These are phyloP conservation scores for Chiroxiphia lanceolata DNA, from an alignment of 2,797 vertebrate genomes.

Conservation along the genomic window DNA sequence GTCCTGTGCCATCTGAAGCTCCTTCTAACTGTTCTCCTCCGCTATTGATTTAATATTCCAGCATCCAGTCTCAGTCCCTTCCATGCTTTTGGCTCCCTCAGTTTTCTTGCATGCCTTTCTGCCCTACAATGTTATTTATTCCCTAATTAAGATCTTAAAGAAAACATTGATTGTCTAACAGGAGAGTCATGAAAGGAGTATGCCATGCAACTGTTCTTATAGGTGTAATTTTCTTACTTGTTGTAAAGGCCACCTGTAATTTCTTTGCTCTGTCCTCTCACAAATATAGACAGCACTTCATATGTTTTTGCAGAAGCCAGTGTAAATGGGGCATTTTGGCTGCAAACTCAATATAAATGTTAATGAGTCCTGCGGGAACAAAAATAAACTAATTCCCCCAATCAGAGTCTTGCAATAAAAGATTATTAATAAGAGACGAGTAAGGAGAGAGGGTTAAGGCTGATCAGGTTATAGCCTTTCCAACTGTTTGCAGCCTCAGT, in stretches of 20 bases:
- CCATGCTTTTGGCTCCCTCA: not conserved
- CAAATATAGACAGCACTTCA: not conserved
- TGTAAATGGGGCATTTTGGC: not conserved
- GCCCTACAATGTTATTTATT: not conserved
- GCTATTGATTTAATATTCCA: not conserved
- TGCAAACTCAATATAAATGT: not conserved
- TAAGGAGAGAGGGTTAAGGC: not conserved
- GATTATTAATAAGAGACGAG: not conserved
- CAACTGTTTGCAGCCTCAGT: not conserved
- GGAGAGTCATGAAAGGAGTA: not conserved
- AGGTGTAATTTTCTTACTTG: not conserved
- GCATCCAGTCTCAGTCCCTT: not conserved
- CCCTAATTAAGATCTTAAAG: not conserved
- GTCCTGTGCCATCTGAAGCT: not conserved
- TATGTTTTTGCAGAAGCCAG: not conserved
- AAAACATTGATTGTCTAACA: not conserved
- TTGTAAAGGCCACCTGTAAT: not conserved
- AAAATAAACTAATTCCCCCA: not conserved
- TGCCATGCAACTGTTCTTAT: not conserved
- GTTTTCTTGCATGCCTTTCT: not conserved
- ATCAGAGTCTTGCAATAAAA: not conserved
- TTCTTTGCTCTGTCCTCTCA: not conserved
- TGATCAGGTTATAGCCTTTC: not conserved
- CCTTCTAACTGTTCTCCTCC: not conserved
- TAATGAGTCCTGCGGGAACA: not conserved